Conservation (phyloP, 2,797 vertebrate genomes). For the Chrysocyon brachyurus region DNA sequence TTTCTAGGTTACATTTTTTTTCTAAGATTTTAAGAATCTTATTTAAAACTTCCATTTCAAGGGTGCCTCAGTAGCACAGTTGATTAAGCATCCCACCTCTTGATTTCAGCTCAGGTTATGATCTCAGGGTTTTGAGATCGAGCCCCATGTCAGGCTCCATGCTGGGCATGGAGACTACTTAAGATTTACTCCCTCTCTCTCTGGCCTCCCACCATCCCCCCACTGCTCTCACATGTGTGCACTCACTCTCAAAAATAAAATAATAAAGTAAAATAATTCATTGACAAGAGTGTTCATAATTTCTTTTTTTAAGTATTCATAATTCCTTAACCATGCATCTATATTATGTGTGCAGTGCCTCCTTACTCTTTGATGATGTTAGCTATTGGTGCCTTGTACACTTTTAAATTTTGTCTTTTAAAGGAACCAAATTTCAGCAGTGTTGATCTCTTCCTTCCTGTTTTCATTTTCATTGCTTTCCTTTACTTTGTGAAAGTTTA, state of each 20-base stretch:
- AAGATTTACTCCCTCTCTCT: not conserved
- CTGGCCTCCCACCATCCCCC: not conserved
- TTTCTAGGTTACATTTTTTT: not conserved
- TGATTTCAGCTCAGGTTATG: not conserved
- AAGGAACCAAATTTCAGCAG: not conserved
- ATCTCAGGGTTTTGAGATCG: not conserved
- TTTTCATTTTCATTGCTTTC: not conserved
- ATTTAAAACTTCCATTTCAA: slow-evolving; percentile 44
- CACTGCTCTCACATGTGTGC: not conserved
- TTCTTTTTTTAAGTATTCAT: not conserved
- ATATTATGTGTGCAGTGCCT: not conserved
- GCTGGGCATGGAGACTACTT: not conserved
- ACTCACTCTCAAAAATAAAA: not conserved
- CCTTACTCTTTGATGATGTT: not conserved
- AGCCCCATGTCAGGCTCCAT: not conserved
- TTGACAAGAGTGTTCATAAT: not conserved
- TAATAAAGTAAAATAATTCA: not conserved
- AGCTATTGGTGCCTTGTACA: not conserved
- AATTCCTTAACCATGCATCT: not conserved
- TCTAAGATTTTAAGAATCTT: not conserved
- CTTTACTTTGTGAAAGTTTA: slow-evolving; percentile 14
- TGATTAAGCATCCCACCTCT: not conserved
- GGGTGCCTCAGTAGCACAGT: not conserved
- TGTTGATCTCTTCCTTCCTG: not conserved
- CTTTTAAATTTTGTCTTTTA: not conserved